Evolutionary conservation across 2,888 invertebrate genomes (phyloP).

Genomic region (Leucophenga maculata): DNA sequence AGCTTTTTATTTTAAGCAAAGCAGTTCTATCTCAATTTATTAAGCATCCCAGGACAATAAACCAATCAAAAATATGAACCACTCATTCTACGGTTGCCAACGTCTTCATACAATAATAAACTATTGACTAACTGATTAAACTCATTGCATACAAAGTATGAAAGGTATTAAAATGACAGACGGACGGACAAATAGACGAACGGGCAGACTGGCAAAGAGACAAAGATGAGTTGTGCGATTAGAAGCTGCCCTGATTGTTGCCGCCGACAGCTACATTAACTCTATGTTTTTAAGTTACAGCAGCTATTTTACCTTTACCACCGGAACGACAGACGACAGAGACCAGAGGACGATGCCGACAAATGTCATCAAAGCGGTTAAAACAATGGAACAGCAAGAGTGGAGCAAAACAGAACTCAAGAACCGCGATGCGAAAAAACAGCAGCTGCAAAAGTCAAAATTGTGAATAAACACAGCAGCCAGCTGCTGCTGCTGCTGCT

Average conservation of each 20-base stretch:
- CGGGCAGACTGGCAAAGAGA: neutral
- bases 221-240: neutral
- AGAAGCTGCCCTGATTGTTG: neutral
- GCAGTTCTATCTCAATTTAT: too few relatives aligned
- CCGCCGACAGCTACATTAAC: constrained; percentile 1
- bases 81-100: neutral
- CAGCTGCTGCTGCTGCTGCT: too few relatives aligned
- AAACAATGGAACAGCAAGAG: neutral
- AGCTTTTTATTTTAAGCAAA: too few relatives aligned
- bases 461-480: too few relatives aligned
- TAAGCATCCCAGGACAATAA: too few relatives aligned
- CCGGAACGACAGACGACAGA: too few relatives aligned
- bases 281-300: neutral
- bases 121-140: too few relatives aligned
- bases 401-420: neutral
- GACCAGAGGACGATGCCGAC: neutral
- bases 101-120: constrained; percentile 2
- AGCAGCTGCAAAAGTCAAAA: too few relatives aligned
- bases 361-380: neutral
- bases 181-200: neutral
- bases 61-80: too few relatives aligned
- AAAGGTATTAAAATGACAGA: constrained; percentile 35
- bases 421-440: too few relatives aligned
- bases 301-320: neutral
- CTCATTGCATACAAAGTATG: neutral